phyloP scores from a whole-genome alignment of 2,113 vertebrate species.

The Ptyas mucosa region DNA sequence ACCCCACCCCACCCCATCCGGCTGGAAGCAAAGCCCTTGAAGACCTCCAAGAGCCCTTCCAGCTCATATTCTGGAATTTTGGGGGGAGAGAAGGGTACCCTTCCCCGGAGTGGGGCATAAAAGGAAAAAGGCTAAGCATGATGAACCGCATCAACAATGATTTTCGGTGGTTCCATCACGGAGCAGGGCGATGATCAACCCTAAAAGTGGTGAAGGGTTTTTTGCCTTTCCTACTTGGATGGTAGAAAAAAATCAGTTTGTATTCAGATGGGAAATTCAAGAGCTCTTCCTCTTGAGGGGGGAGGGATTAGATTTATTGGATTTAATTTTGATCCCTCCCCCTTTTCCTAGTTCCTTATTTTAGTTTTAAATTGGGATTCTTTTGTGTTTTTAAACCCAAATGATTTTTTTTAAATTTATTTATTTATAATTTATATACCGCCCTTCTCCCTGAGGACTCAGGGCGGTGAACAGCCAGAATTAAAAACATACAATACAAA shows the following conservation, averaged over 20 bases:
- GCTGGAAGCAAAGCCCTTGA: background rate
- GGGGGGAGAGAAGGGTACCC: background rate
- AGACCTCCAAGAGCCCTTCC: too few relatives aligned
- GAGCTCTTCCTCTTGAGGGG: background rate
- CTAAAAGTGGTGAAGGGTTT: background rate
- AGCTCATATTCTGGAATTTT: too few relatives aligned
- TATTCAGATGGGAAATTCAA: background rate
- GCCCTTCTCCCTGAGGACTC: too few relatives aligned
- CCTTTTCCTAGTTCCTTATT: background rate
- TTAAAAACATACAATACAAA: too few relatives aligned
- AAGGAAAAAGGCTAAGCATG: background rate
- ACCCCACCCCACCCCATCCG: too few relatives aligned
- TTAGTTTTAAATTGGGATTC: background rate
- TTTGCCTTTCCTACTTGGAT: too few relatives aligned
- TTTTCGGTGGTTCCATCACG: accelerated
- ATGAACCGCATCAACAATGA: background rate
- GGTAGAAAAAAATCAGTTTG: background rate
- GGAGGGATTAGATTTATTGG: background rate
- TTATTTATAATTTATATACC: too few relatives aligned
- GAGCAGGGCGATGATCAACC: background rate
- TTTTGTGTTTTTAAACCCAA: background rate
- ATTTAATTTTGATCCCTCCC: background rate
- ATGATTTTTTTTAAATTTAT: too few relatives aligned
- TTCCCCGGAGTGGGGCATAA: background rate
- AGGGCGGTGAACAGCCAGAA: too few relatives aligned